Evolutionary conservation across 1,140 invertebrate species (phyloP), one percentile per base, ranked within the genome.

Genomic region (Dreissena rostriformis): DNA sequence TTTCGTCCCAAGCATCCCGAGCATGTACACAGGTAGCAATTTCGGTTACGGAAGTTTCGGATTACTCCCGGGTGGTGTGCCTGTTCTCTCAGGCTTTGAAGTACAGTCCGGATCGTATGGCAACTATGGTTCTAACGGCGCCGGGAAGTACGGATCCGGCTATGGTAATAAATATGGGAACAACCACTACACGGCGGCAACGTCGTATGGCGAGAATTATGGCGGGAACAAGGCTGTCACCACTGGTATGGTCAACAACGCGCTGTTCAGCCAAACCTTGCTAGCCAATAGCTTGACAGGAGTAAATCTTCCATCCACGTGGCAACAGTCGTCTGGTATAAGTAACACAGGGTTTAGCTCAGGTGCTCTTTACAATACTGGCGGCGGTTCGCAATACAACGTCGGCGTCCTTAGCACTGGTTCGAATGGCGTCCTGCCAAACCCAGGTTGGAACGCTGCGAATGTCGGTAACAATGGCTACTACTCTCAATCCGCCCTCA

Each of bases 41-140:
- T 65, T 24, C 22, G 80, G 80, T 4, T 74, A 75, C 55, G 80
- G 80, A 8, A 82, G 67, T 57, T 74, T 82, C 49, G 63, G 4
- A 26, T 57, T 39, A 22, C 49, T 57, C 24, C 26, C 4, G n/a
- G 14, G n/a, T 0, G 80, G 68, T 8, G 55, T 68, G 1, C 11
- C 53, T 19, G 70, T n/a, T 29, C n/a, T 17, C 14, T 26, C 63
- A 55, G 61, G 17, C 15, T 70, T 55, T 55, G 52, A 26, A 22
- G 12, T 1, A 1, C 39, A 28, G 17, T n/a, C 14, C 14, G 24
- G 29, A 22, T 67, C 65, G 22, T 67, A 11, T 6, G 2, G 24
- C 24, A 67, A 24, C 24, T 67, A 10, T 49, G 68, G 68, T 5
- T 1, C 68, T 1, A 7, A 29, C 49, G 68, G 68, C 12, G 10